Percentiles rank a stretch among this genome's conserved stretches.
Evolutionary conservation across 2,113 vertebrate species (phyloP).

Genomic region (Austrofundulus limnaeus): DNA sequence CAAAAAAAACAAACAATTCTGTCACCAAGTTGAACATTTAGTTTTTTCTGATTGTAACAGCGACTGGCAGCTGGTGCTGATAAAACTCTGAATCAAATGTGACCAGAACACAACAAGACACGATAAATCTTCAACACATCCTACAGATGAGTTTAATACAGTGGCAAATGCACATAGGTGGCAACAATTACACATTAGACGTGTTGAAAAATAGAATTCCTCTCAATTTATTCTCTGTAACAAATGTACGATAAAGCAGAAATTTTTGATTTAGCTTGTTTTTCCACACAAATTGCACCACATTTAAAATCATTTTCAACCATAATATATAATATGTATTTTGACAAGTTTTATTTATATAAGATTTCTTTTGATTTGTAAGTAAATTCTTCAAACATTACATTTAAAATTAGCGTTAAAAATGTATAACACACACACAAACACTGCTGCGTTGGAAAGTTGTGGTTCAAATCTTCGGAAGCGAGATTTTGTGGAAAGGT

Average conservation of each 20-base stretch:
- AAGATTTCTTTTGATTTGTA: conserved; percentile 5
- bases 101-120: conserved; percentile 21
- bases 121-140: conserved; percentile 15
- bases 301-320: conserved; percentile 23
- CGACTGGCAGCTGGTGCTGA: conserved; percentile 57
- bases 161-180: conserved; percentile 29
- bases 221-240: conserved; percentile 10
- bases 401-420: not conserved
- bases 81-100: conserved; percentile 34
- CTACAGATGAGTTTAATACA: conserved; percentile 13
- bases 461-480: too few relatives aligned
- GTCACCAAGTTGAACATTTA: conserved; percentile 33
- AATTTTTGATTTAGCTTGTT: conserved; percentile 28
- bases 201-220: conserved; percentile 14
- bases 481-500: too few relatives aligned
- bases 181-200: conserved; percentile 12
- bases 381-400: not conserved
- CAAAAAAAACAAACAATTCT: conserved; percentile 58
- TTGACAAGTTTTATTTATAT: conserved; percentile 5
- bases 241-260: conserved; percentile 27
- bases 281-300: conserved; percentile 30
- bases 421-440: not conserved
- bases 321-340: conserved; percentile 8
- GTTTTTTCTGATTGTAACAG: conserved; percentile 59
- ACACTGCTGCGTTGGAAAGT: not conserved